Evolutionary conservation across 2,888 invertebrate species (phyloP).

Genomic region (Agriopis marginaria): DNA sequence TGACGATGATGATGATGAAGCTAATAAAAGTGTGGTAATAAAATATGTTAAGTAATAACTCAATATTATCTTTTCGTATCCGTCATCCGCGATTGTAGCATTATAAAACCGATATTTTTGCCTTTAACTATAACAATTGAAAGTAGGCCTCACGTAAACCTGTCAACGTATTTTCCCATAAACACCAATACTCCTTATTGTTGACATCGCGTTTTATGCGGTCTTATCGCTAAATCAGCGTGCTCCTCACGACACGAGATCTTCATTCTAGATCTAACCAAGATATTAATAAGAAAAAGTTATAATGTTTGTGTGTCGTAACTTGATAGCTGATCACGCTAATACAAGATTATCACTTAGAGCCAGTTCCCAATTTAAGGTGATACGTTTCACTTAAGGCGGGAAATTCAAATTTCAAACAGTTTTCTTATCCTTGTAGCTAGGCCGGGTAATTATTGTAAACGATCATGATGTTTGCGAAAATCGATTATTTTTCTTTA

Average conservation of each 20-base stretch:
- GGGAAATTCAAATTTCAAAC: too few relatives aligned
- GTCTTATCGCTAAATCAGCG: constrained; percentile 18
- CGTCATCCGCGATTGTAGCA: neutral
- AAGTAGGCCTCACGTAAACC: constrained; percentile 1
- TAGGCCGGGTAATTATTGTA: too few relatives aligned
- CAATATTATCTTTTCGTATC: neutral
- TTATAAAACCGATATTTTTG: constrained; percentile 7
- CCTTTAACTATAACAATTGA: constrained; percentile 1
- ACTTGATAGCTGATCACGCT: neutral
- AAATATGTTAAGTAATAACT: neutral
- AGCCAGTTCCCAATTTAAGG: too few relatives aligned
- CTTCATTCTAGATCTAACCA: constrained; percentile 4
- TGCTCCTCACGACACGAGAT: constrained; percentile 11
- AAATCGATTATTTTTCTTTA: too few relatives aligned
- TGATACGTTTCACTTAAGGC: too few relatives aligned
- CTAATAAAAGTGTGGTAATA: neutral
- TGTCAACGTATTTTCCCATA: constrained; percentile 14
- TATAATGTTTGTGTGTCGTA: constrained; percentile 4
- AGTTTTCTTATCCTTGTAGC: too few relatives aligned
- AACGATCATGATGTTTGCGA: too few relatives aligned
- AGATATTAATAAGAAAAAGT: constrained; percentile 7
- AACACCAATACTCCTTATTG: constrained; percentile 7
- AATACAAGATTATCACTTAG: neutral
- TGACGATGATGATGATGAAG: too few relatives aligned
- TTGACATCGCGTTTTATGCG: constrained; percentile 15